A percentile compares a stretch with the other conserved stretches of the same genome.
phyloP scores from a whole-genome alignment of 2,888 invertebrate genomes.

The Aphrophora alni region DNA sequence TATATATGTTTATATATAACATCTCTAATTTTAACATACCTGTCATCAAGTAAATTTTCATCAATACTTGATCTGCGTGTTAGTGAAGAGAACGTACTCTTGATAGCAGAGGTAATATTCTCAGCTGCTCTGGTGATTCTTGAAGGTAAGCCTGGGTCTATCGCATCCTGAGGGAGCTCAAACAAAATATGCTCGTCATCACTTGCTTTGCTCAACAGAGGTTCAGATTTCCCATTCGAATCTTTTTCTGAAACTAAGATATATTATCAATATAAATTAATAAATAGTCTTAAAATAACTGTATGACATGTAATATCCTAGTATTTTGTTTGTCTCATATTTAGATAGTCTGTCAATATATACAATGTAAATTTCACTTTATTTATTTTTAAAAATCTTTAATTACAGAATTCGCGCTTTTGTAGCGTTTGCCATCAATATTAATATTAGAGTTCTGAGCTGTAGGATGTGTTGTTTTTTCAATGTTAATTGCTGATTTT shows the following conservation, averaged over 20 bases:
- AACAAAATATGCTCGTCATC: conserved; percentile 9
- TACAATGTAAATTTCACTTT: too few relatives aligned
- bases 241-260: neutral
- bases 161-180: conserved; percentile 24
- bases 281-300: too few relatives aligned
- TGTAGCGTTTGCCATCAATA: too few relatives aligned
- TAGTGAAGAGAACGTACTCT: conserved; percentile 53
- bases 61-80: neutral
- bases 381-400: too few relatives aligned
- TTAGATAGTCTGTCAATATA: too few relatives aligned
- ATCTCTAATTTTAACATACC: neutral
- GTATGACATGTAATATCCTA: too few relatives aligned
- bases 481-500: too few relatives aligned
- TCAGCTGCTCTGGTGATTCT: conserved; percentile 64
- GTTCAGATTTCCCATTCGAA: neutral
- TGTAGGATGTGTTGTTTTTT: too few relatives aligned
- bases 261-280: neutral
- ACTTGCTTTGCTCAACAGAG: neutral
- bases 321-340: too few relatives aligned
- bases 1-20: too few relatives aligned
- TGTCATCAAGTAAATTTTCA: neutral
- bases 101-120: conserved; percentile 65
- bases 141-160: conserved; percentile 28
- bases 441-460: too few relatives aligned
- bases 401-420: too few relatives aligned